A percentile compares a stretch with the other conserved stretches of the same genome.
These are phyloP conservation scores for Listronotus oregonensis DNA, from an alignment of 1,140 invertebrate genomes.

Conservation along the genomic window DNA sequence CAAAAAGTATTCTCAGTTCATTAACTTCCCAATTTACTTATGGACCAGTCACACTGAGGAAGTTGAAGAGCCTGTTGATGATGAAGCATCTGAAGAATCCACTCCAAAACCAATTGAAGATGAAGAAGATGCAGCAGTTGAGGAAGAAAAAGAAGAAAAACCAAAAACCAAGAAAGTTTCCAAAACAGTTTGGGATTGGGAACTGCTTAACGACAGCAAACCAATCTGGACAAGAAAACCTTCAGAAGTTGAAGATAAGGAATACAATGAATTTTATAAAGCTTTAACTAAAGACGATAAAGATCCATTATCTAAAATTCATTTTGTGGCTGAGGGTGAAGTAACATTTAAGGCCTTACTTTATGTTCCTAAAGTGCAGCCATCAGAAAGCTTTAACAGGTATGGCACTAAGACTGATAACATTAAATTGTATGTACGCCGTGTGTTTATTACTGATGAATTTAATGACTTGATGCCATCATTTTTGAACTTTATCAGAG, in stretches of 20 bases:
- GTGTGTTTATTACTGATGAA: constrained; percentile 99
- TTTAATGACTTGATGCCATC: constrained; percentile 99
- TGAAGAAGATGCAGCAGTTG: constrained; percentile 59
- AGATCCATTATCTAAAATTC: constrained; percentile 86
- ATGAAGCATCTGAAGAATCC: constrained; percentile 55
- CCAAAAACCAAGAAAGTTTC: constrained; percentile 89
- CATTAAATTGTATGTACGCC: constrained; percentile 94
- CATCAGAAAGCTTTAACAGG: constrained; percentile 91
- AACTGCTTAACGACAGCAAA: constrained; percentile 93
- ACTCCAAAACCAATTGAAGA: constrained; percentile 52
- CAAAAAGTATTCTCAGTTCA: constrained; percentile 99
- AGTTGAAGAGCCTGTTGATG: constrained; percentile 74
- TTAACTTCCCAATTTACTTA: constrained; percentile 97
- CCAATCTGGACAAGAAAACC: constrained; percentile 97
- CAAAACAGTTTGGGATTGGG: constrained; percentile 99
- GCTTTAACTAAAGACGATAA: constrained; percentile 89
- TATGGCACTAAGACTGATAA: constrained; percentile 94
- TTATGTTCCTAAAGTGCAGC: constrained; percentile 88
- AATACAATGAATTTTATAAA: constrained; percentile 96
- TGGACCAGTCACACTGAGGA: constrained; percentile 93
- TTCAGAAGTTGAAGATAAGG: constrained; percentile 80
- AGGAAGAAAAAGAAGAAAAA: constrained; percentile 78
- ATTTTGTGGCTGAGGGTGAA: constrained; percentile 98
- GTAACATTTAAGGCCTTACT: constrained; percentile 97
- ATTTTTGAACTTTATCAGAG: constrained; percentile 92